Percentiles rank a stretch among this genome's conserved stretches.
Evolutionary conservation across 2,888 invertebrate species (phyloP).

Genomic region (Charanyca ferruginea): DNA sequence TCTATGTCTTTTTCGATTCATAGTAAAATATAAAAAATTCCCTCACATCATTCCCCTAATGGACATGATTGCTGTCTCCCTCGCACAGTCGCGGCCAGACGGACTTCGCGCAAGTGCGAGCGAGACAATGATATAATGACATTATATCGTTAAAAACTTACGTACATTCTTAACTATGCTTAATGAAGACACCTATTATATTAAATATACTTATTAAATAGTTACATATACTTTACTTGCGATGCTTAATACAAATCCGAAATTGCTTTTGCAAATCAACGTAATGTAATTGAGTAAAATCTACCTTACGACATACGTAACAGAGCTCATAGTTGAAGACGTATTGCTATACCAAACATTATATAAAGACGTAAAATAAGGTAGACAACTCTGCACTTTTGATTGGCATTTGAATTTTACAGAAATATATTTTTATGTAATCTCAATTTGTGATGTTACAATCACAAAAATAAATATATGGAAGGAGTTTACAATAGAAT

Average conservation of each 20-base stretch:
- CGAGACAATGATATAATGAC: slow-evolving; percentile 81
- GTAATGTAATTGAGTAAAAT: slow-evolving; percentile 59
- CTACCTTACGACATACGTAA: slow-evolving; percentile 57
- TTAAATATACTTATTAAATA: slow-evolving; percentile 88
- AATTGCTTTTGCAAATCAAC: slow-evolving; percentile 68
- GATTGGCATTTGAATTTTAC: slow-evolving; percentile 41
- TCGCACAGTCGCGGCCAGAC: slow-evolving; percentile 68
- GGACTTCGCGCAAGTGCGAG: slow-evolving; percentile 64
- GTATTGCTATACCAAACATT: slow-evolving; percentile 28
- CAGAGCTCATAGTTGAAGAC: slow-evolving; percentile 51
- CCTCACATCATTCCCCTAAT: slow-evolving; percentile 88
- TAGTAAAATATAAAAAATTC: slow-evolving; percentile 90
- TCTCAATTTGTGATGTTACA: slow-evolving; percentile 11
- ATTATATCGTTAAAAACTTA: slow-evolving; percentile 89
- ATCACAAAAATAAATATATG: slow-evolving; percentile 37
- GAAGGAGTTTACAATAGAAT: slow-evolving; percentile 12
- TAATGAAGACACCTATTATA: slow-evolving; percentile 89
- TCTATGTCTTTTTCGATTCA: slow-evolving; percentile 88
- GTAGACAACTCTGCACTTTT: slow-evolving; percentile 36
- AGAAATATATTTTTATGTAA: slow-evolving; percentile 2
- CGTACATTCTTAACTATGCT: slow-evolving; percentile 86
- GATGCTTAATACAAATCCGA: slow-evolving; percentile 75
- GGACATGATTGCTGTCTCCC: slow-evolving; percentile 82
- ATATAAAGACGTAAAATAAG: slow-evolving; percentile 36
- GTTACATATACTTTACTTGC: slow-evolving; percentile 80